Evolutionary conservation across 2,797 vertebrate species (phyloP), one percentile per base, ranked within the genome.

Genomic region (Coreius guichenoti): DNA sequence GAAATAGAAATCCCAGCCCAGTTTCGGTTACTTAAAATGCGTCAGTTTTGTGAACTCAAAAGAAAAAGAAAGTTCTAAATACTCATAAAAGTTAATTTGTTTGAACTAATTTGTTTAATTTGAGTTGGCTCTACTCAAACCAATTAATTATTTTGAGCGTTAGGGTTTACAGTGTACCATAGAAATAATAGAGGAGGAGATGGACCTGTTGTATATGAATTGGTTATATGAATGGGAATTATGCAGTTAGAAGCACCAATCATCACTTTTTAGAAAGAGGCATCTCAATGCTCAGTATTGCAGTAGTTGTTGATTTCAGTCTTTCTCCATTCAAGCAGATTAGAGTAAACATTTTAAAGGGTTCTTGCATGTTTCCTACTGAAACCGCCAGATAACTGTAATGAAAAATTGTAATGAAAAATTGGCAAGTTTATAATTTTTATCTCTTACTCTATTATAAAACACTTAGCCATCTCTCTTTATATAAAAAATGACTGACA

Each of bases 401-500:
- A 83, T 33, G 6, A 54, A 76, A 51, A n/a, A 39, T 5, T 39
- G n/a, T 23, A 73, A 83, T 33, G 6, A 54, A 76, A 51, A n/a
- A 76, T 23, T 29, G 58, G 23, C 31, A 36, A 39, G 8, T 63
- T 75, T 65, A 49, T 72, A 0, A 33, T 36, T 76, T 76, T 43
- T 36, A 75, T 49, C 43, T 4, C 43, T 83, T 75, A 26, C 7
- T 58, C 70, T 75, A n/a, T 75, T n/a, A 69, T 39, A 83, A 76
- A 83, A 76, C 81, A 65, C 61, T 83, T n/a, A 49, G 13, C 56
- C 1, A 21, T 61, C 76, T 31, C n/a, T 49, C 14, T 79, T 47
- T 73, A 23, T 47, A 70, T 69, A 63, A 63, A 29, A 33, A 73
- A 51, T 51, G 68, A 85, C 76, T 79, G 65, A 72, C 83, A 79